Conservation (phyloP, 2,113 vertebrate species). For the Colossoma macropomum region DNA sequence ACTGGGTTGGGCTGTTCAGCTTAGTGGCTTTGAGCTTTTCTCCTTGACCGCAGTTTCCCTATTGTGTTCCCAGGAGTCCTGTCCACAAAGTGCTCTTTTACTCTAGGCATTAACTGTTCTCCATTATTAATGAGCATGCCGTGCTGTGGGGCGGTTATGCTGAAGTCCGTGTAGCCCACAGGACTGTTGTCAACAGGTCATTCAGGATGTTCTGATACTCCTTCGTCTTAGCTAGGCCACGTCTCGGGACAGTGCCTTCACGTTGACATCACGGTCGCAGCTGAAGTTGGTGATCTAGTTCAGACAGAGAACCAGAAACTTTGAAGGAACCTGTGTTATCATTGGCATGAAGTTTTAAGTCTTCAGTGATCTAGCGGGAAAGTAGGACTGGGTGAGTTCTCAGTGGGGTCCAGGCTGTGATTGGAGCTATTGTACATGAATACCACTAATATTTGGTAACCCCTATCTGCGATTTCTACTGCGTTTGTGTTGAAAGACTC, state of each 20-base stretch:
- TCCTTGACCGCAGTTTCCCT: constrained; percentile 50
- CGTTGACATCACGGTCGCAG: not conserved
- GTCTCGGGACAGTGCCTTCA: not conserved
- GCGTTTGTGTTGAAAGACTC: not conserved
- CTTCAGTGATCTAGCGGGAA: not conserved
- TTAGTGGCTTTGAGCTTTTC: constrained; percentile 20
- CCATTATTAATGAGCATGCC: constrained; percentile 70
- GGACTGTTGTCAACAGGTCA: constrained; percentile 59
- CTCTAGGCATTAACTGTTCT: constrained; percentile 63
- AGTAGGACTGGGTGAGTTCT: not conserved
- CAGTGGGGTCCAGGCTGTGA: not conserved
- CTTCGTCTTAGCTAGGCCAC: constrained; percentile 32
- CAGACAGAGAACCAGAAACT: not conserved
- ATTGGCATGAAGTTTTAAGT: not conserved
- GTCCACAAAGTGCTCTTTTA: constrained; percentile 56
- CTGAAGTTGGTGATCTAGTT: constrained; percentile 29
- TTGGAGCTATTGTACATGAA: not conserved
- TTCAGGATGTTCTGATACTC: constrained; percentile 57
- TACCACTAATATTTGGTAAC: not conserved
- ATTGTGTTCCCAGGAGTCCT: constrained; percentile 46
- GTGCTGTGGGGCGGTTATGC: constrained; percentile 55
- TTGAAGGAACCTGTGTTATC: not conserved
- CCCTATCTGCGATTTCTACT: not conserved
- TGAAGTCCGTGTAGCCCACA: constrained; percentile 60
- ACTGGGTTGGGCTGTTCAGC: constrained; percentile 26